Conservation (phyloP, 2,113 vertebrate species). For the Albula glossodonta region DNA sequence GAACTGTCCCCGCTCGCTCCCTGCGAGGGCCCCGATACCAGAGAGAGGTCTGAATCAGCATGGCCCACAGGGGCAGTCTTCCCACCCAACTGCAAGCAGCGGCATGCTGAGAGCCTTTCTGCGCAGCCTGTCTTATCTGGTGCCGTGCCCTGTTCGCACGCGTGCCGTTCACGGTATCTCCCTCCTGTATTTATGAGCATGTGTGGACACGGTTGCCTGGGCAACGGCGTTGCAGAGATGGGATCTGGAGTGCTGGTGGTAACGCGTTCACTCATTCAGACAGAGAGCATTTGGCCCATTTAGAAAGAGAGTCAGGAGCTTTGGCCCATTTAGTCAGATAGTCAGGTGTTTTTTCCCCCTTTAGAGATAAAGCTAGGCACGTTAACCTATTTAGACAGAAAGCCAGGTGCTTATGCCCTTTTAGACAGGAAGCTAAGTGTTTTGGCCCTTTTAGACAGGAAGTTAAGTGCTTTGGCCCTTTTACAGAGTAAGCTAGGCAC, state of each 20-base stretch:
- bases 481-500: no score
- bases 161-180: neutral
- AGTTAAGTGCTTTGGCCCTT: no score
- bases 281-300: no score
- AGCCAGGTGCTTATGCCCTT: no score
- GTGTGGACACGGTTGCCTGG: neutral
- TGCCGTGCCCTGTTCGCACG: slow-evolving; percentile 10
- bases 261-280: neutral
- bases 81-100: neutral
- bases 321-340: no score
- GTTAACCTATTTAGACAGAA: no score
- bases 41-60: neutral
- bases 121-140: neutral
- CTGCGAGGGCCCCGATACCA: neutral
- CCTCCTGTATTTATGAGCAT: neutral
- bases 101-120: neutral
- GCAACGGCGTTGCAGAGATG: neutral
- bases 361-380: no score
- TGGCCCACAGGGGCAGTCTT: neutral
- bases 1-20: neutral
- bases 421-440: no score
- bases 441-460: no score
- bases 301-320: no score
- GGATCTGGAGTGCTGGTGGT: no score
- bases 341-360: no score